Evolutionary conservation across 2,113 vertebrate genomes (phyloP).

Genomic region (Glaucomys volans): DNA sequence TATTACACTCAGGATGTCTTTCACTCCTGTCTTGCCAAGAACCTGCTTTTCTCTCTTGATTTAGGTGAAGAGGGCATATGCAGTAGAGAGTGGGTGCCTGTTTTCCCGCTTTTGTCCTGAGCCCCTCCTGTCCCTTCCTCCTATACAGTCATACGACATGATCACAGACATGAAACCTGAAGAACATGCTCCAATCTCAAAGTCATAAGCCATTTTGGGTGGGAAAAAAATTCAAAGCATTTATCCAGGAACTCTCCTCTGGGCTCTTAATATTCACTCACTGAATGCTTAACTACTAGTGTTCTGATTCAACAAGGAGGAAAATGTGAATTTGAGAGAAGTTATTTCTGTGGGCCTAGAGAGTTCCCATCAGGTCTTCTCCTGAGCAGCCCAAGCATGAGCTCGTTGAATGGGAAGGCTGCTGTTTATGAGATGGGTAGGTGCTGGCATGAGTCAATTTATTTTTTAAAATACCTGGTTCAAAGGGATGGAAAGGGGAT

Average conservation of each 20-base stretch:
- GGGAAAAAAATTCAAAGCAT: not conserved
- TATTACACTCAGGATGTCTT: slow-evolving; percentile 21
- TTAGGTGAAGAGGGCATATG: not conserved
- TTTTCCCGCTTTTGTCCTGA: not conserved
- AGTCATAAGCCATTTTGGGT: not conserved
- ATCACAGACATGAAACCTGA: not conserved
- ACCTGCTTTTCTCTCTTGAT: not conserved
- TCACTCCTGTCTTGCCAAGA: slow-evolving; percentile 33
- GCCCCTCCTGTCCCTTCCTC: not conserved
- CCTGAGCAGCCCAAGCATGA: not conserved
- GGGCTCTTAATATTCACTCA: not conserved
- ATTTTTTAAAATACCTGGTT: not conserved
- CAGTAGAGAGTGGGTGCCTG: not conserved
- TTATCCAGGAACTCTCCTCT: not conserved
- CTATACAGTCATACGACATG: not conserved
- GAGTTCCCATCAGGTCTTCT: not conserved
- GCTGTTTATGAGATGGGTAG: not conserved
- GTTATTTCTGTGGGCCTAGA: not conserved
- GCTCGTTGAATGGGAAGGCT: not conserved
- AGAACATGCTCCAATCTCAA: not conserved
- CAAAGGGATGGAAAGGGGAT: not conserved
- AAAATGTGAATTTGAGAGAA: not conserved
- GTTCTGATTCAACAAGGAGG: not conserved
- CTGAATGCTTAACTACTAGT: not conserved
- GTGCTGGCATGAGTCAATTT: not conserved